A percentile compares a stretch with the other conserved stretches of the same genome.
Conservation (phyloP, 2,888 invertebrate species). For the Melanostoma scalare region DNA sequence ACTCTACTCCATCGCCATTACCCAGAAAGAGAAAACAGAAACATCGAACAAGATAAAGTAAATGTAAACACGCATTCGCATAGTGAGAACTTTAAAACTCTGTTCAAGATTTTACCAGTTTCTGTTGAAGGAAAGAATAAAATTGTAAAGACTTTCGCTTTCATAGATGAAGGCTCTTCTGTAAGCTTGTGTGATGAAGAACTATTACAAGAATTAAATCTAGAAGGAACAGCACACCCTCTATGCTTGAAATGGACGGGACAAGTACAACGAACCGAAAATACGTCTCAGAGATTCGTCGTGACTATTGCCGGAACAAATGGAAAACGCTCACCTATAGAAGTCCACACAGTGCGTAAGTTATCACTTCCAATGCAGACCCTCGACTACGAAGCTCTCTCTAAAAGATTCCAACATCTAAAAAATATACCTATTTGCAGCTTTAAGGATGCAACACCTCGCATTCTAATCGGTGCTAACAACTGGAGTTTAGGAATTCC, state of each 20-base stretch:
- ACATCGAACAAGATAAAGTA: background rate
- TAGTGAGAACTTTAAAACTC: constrained; percentile 13
- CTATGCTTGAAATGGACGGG: background rate
- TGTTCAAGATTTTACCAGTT: constrained; percentile 20
- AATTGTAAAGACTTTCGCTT: too few relatives aligned
- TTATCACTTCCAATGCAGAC: constrained; percentile 5
- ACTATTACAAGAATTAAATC: background rate
- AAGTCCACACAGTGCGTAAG: background rate
- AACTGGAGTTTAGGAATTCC: background rate
- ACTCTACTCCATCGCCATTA: constrained; percentile 1
- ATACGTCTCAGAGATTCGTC: background rate
- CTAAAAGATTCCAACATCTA: background rate
- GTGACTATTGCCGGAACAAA: background rate
- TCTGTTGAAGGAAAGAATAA: constrained; percentile 1
- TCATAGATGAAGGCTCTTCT: constrained; percentile 4
- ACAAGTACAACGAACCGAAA: background rate
- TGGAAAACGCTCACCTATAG: background rate
- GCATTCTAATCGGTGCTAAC: background rate
- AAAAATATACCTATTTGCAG: background rate
- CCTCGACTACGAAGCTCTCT: background rate
- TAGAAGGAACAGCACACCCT: background rate
- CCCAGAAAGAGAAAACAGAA: constrained; percentile 8
- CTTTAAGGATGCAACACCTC: background rate
- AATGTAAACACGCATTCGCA: constrained; percentile 23
- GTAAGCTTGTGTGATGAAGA: background rate